A percentile compares a stretch with the other conserved stretches of the same genome.
Conservation (phyloP, 2,113 vertebrate genomes). For the Toxotes chatareus region DNA sequence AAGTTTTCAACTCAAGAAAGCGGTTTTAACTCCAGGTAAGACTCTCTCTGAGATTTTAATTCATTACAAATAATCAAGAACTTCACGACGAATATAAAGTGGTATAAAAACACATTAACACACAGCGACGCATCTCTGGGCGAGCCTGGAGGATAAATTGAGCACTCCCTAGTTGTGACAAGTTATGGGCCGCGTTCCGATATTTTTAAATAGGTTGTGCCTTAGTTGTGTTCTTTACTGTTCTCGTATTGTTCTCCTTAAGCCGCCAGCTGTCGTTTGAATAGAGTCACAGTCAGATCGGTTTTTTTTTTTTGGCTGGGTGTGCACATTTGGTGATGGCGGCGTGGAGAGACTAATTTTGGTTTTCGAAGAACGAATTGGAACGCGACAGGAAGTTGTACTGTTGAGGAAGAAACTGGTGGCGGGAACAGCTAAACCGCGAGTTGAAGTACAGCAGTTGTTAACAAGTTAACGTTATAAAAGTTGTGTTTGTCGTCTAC, state of each 20-base stretch:
- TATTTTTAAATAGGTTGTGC: neutral
- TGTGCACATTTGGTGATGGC: fast-evolving
- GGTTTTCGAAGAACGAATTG: neutral
- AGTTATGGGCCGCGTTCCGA: constrained; percentile 31
- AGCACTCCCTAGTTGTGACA: constrained; percentile 24
- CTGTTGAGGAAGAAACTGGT: neutral
- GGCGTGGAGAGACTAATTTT: neutral
- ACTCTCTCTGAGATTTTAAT: neutral
- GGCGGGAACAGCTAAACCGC: constrained; percentile 51
- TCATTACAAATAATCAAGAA: neutral
- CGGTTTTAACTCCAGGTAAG: fast-evolving
- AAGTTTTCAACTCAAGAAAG: neutral
- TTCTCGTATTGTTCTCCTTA: fast-evolving
- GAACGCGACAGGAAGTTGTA: constrained; percentile 51
- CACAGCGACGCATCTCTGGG: neutral
- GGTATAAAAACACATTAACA: neutral
- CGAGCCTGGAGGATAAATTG: constrained; percentile 28
- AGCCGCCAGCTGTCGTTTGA: fast-evolving
- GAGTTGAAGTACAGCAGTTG: neutral
- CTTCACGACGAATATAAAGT: neutral
- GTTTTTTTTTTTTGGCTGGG: fast-evolving
- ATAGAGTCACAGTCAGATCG: fast-evolving
- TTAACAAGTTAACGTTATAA: neutral
- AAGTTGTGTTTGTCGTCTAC: too few relatives aligned
- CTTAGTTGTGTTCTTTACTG: fast-evolving